phyloP scores from a whole-genome alignment of 2,888 invertebrate species.

The Caenorhabditis sinica region DNA sequence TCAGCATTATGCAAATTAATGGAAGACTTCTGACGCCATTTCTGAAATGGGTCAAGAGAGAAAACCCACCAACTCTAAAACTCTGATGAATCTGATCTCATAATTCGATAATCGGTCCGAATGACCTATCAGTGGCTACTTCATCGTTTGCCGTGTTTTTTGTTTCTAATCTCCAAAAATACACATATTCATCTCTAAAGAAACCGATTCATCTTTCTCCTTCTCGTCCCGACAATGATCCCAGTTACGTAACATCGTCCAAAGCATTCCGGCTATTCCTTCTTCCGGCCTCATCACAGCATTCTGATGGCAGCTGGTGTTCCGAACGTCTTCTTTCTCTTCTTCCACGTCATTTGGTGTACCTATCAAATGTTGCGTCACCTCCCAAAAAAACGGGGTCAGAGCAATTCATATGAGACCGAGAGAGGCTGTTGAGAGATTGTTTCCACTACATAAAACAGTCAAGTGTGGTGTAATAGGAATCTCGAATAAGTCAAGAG shows the following conservation, averaged over 20 bases:
- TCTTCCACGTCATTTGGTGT: slow-evolving; percentile 27
- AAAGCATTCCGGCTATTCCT: slow-evolving; percentile 13
- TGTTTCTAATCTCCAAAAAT: slow-evolving; percentile 17
- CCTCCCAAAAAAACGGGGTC: slow-evolving; percentile 22
- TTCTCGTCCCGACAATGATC: slow-evolving; percentile 23
- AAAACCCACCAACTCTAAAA: too few species aligned
- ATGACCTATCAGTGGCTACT: not conserved
- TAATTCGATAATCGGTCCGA: not conserved
- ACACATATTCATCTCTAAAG: slow-evolving; percentile 30
- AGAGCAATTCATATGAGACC: slow-evolving; percentile 19
- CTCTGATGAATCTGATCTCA: too few species aligned
- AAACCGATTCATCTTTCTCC: slow-evolving; percentile 39
- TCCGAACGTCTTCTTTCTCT: slow-evolving; percentile 7
- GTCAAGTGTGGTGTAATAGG: slow-evolving; percentile 18
- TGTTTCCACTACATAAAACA: slow-evolving; percentile 40
- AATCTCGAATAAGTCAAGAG: too few species aligned
- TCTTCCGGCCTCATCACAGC: slow-evolving; percentile 15
- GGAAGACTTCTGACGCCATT: too few species aligned
- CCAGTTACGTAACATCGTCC: slow-evolving; percentile 31
- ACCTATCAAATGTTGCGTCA: slow-evolving; percentile 56
- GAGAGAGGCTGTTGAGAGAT: slow-evolving; percentile 2
- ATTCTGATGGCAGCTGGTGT: slow-evolving; percentile 43
- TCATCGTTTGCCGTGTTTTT: not conserved
- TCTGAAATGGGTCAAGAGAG: too few species aligned
- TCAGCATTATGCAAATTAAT: too few species aligned